phyloP scores from a whole-genome alignment of 2,888 invertebrate species.

The Mayetiola destructor region DNA sequence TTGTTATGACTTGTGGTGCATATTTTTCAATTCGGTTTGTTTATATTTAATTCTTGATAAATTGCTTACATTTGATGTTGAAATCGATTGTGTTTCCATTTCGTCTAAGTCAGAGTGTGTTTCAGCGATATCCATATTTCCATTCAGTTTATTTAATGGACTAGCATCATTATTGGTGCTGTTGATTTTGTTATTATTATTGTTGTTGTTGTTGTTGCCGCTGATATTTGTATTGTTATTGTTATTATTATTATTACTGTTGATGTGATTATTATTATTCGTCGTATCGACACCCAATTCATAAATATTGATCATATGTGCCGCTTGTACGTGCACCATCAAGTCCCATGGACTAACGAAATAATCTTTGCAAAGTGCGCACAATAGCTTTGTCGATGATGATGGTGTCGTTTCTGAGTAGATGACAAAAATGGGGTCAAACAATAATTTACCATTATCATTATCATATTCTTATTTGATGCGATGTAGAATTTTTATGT shows the following conservation, averaged over 20 bases:
- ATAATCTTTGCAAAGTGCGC: conserved; percentile 51
- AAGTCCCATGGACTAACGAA: conserved; percentile 53
- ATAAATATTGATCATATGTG: conserved; percentile 55
- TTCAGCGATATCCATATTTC: not conserved
- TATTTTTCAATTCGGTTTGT: too few relatives aligned
- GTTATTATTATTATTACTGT: conserved; percentile 16
- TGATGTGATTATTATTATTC: conserved; percentile 15
- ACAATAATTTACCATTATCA: not conserved
- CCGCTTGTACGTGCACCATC: conserved; percentile 54
- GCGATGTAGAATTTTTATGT: not conserved
- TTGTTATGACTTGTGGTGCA: too few relatives aligned
- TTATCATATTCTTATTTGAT: too few relatives aligned
- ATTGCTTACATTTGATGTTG: not conserved
- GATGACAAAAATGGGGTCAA: not conserved
- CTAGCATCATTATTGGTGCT: not conserved
- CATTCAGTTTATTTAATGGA: not conserved
- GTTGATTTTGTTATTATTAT: not conserved
- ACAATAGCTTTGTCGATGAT: conserved; percentile 39
- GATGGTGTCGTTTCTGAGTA: conserved; percentile 28
- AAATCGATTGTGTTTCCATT: not conserved
- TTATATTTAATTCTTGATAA: too few relatives aligned
- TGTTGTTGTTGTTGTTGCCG: conserved; percentile 15
- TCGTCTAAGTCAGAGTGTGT: not conserved
- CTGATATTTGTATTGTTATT: conserved; percentile 15
- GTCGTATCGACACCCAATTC: conserved; percentile 39